Conservation (phyloP, 2,797 vertebrate genomes). For the Takifugu ocellatus region DNA sequence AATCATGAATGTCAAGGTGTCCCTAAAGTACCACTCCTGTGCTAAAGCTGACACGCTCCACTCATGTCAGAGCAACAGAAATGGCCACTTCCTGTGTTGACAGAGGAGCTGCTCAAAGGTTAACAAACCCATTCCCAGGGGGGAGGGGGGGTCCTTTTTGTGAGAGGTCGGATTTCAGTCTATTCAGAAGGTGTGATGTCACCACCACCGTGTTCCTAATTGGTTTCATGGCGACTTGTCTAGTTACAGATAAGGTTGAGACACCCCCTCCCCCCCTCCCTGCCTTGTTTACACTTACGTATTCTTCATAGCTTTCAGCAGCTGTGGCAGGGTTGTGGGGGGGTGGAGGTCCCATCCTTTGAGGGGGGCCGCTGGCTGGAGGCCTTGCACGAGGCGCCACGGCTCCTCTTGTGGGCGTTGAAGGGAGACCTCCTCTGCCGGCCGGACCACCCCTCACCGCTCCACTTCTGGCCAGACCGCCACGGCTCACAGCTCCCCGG, state of each 20-base stretch:
- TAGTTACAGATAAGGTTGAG: too few relatives aligned
- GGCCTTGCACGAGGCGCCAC: slow-evolving; percentile 80
- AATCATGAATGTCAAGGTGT: slow-evolving; percentile 60
- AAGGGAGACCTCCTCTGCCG: slow-evolving; percentile 83
- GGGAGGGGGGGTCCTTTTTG: background rate
- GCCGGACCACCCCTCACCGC: slow-evolving; percentile 82
- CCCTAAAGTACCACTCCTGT: slow-evolving; percentile 27
- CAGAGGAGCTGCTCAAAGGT: slow-evolving; percentile 12
- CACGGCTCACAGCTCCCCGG: slow-evolving; percentile 83
- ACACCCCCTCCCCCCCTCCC: too few relatives aligned
- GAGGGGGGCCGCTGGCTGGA: slow-evolving; percentile 81
- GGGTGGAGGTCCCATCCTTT: slow-evolving; percentile 82
- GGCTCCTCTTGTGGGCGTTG: slow-evolving; percentile 80
- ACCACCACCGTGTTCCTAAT: background rate
- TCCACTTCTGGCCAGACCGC: slow-evolving; percentile 84
- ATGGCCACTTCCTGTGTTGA: slow-evolving; percentile 20
- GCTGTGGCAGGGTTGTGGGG: slow-evolving; percentile 71
- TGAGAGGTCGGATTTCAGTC: slow-evolving; percentile 3
- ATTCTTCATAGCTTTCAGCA: slow-evolving; percentile 87
- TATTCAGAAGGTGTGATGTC: too few relatives aligned
- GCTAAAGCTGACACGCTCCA: slow-evolving; percentile 28
- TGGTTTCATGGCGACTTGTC: background rate
- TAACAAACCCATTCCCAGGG: slow-evolving; percentile 11
- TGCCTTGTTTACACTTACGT: slow-evolving; percentile 77
- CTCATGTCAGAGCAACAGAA: slow-evolving; percentile 9